These are phyloP conservation scores for Melinaea menophilus DNA, from an alignment of 2,888 invertebrate species.

Conservation along the genomic window DNA sequence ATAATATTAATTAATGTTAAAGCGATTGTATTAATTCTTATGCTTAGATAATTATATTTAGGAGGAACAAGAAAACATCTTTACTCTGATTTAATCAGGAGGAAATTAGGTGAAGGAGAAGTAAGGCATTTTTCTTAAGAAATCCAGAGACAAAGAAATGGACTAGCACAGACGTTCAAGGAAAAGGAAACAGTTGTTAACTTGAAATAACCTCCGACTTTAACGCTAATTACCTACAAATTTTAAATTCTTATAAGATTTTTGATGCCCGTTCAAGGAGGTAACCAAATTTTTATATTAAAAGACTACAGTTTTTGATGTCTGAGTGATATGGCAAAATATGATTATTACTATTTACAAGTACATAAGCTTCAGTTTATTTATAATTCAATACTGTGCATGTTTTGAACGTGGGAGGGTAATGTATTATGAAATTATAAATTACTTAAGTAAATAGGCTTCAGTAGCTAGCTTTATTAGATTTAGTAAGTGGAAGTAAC, in stretches of 20 bases:
- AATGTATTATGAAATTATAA: too few relatives aligned
- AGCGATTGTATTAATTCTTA: not conserved
- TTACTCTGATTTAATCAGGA: constrained; percentile 22
- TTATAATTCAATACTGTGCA: too few relatives aligned
- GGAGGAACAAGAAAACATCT: not conserved
- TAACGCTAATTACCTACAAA: constrained; percentile 22
- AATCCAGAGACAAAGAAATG: constrained; percentile 32
- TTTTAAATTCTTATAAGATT: constrained; percentile 23
- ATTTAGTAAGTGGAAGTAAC: too few relatives aligned
- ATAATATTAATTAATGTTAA: not conserved
- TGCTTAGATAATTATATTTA: not conserved
- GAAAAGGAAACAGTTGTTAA: constrained; percentile 32
- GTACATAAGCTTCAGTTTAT: too few relatives aligned
- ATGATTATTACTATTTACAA: too few relatives aligned
- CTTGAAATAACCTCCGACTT: constrained; percentile 27
- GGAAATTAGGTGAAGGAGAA: constrained; percentile 24
- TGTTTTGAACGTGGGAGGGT: too few relatives aligned
- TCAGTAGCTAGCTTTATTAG: too few relatives aligned
- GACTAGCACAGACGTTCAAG: constrained; percentile 22
- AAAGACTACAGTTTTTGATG: too few relatives aligned
- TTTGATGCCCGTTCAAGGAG: not conserved
- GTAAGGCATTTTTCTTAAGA: constrained; percentile 33
- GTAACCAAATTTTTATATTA: too few relatives aligned
- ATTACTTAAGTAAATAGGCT: too few relatives aligned
- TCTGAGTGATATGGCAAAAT: too few relatives aligned